Evolutionary conservation across 2,888 invertebrate species (phyloP), one percentile per base, ranked within the genome.

Genomic region (Tachystola acroxantha): DNA sequence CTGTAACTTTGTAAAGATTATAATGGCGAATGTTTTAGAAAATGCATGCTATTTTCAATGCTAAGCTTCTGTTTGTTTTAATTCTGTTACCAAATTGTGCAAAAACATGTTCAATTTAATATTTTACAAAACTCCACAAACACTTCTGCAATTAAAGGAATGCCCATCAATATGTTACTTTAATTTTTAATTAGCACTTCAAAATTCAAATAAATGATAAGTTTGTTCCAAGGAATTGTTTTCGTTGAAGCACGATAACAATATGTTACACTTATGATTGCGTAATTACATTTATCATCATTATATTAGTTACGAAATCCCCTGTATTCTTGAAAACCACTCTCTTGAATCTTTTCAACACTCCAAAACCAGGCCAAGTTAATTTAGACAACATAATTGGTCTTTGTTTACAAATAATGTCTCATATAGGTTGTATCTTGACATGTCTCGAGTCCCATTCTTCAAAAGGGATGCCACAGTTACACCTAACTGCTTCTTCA

Each of bases 401-500:
- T 26, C 36, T 59, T 67, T 78, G 75, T 80, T 79, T 79, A 77
- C 69, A 74, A 78, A 74, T 69, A 64, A 47, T 39, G 12, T 36
- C 34, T 14, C 40, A 43, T 39, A 19, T 22, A 36, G 37, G n/a
- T 42, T 40, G 34, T 43, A 46, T 35, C 38, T 36, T 19, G 13
- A n/a, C n/a, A n/a, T 16, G 16, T 16, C 16, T 3, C 6, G 16
- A 4, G 39, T 36, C 40, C 45, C 34, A 44, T 43, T 32, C 49
- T 54, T 53, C 42, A 59, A 62, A 59, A 50, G 65, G 58, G 43
- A 43, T 44, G 54, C 24, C 48, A 78, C 82, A 76, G 81, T 84
- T 81, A 81, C 53, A 55, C 45, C 43, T 51, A 57, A 61, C 61
- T 53, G 69, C 64, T 64, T 65, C 61, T 57, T 63, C 59, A 56